Evolutionary conservation across 2,797 vertebrate genomes (phyloP).

Genomic region (Poeciliopsis presidionis): DNA sequence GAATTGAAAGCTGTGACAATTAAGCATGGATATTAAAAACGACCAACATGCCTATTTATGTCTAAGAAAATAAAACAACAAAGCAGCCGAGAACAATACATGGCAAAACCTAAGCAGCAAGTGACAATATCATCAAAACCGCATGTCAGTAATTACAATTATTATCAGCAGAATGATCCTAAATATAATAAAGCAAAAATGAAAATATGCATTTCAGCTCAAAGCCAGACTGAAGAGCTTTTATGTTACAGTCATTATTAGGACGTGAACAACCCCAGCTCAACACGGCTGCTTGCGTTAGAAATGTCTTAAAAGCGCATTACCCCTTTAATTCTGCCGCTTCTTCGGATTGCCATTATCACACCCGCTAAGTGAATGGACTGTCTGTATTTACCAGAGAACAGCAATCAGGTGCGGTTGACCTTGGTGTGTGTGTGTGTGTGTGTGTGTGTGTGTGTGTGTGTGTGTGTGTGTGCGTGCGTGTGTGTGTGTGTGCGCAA

Average conservation of each 20-base stretch:
- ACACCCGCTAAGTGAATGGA: constrained; percentile 21
- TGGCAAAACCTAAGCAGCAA: not conserved
- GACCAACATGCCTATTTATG: not conserved
- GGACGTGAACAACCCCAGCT: not conserved
- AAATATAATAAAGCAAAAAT: not conserved
- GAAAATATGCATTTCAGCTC: not conserved
- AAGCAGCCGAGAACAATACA: not conserved
- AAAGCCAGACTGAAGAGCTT: not conserved
- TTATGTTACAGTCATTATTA: not conserved
- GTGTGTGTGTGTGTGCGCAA: constrained; percentile 27
- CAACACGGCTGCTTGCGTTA: not conserved
- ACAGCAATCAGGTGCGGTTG: constrained; percentile 59
- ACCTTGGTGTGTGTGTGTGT: constrained; percentile 65
- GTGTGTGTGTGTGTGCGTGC: constrained; percentile 21
- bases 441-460: constrained; percentile 27
- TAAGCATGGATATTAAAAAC: not conserved
- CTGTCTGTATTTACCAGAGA: constrained; percentile 46
- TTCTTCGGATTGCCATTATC: not conserved
- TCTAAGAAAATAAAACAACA: not conserved
- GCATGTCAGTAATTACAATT: not conserved
- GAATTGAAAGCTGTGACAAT: not conserved
- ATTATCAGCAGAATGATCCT: not conserved
- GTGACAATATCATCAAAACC: not conserved
- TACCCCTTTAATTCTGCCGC: not conserved
- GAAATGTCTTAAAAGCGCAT: not conserved